phyloP scores from a whole-genome alignment of 2,797 vertebrate species.

The Urophycis tenuis region DNA sequence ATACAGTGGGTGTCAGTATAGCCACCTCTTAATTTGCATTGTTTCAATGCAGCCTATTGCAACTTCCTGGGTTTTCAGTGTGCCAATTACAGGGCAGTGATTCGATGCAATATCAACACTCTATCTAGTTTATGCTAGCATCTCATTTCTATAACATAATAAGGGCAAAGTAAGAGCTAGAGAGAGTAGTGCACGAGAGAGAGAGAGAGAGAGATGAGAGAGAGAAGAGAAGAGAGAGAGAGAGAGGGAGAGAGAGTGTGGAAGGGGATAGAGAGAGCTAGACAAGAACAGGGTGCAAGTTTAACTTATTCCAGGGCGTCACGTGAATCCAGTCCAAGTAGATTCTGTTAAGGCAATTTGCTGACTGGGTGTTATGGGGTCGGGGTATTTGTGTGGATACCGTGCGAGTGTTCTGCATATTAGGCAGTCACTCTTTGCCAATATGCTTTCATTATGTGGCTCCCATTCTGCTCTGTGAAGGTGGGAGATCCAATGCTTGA shows the following conservation, averaged over 20 bases:
- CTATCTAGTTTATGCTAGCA: background rate
- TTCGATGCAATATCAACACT: background rate
- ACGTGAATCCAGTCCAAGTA: slow-evolving; percentile 14
- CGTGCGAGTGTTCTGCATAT: slow-evolving; percentile 39
- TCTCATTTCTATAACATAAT: too few species aligned
- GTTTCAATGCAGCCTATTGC: background rate
- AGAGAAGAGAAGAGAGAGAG: background rate
- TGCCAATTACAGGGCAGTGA: background rate
- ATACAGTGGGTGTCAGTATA: background rate
- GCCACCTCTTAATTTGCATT: too few species aligned
- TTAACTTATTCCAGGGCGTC: background rate
- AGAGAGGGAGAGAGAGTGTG: background rate
- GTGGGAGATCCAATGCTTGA: slow-evolving; percentile 38
- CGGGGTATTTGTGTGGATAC: background rate
- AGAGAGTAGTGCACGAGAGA: background rate
- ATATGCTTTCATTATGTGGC: slow-evolving; percentile 46
- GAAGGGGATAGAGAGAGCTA: background rate
- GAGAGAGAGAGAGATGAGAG: background rate
- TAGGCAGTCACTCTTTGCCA: slow-evolving; percentile 39
- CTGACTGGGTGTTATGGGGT: background rate
- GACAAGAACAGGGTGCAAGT: background rate
- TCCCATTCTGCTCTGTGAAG: slow-evolving; percentile 40
- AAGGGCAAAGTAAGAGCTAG: background rate
- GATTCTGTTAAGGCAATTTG: slow-evolving; percentile 23
- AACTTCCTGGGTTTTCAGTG: background rate